phyloP scores from a whole-genome alignment of 2,797 vertebrate genomes.

The Pteronotus mesoamericanus region DNA sequence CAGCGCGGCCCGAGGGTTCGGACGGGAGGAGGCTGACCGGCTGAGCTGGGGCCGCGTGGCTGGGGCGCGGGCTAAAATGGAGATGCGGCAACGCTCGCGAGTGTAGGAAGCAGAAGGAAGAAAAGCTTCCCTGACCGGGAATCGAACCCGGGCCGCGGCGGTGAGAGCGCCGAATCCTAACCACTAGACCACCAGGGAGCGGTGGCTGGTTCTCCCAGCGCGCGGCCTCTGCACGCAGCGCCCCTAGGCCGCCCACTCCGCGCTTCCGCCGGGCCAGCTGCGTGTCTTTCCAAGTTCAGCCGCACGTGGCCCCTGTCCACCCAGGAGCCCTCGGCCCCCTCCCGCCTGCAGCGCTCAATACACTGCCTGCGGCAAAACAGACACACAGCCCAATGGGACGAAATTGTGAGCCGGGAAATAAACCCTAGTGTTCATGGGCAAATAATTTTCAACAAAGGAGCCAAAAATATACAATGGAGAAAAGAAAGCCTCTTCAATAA shows the following conservation, averaged over 20 bases:
- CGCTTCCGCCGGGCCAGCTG: too few species aligned
- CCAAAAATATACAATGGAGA: not conserved
- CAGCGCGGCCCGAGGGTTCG: too few species aligned
- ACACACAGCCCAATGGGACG: not conserved
- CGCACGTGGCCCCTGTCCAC: not conserved
- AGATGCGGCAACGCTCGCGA: not conserved
- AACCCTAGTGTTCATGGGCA: not conserved
- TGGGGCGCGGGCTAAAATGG: too few species aligned
- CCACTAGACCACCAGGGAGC: conserved; percentile 34
- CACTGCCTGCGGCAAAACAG: not conserved
- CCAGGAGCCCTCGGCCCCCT: not conserved
- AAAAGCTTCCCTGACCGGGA: not conserved
- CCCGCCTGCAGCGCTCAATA: not conserved
- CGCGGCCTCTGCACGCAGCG: too few species aligned
- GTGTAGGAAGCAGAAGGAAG: too few species aligned
- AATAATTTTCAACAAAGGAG: not conserved
- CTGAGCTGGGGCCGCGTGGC: not conserved
- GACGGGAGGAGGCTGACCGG: not conserved
- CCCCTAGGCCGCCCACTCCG: too few species aligned
- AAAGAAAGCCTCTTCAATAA: not conserved
- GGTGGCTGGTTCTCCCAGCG: accelerated
- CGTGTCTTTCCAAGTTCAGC: not conserved
- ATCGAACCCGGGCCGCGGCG: not conserved
- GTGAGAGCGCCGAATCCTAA: conserved; percentile 12
- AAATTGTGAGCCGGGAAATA: not conserved